Evolutionary conservation across 1,140 invertebrate genomes (phyloP).

Genomic region (Apocrypta bakeri): DNA sequence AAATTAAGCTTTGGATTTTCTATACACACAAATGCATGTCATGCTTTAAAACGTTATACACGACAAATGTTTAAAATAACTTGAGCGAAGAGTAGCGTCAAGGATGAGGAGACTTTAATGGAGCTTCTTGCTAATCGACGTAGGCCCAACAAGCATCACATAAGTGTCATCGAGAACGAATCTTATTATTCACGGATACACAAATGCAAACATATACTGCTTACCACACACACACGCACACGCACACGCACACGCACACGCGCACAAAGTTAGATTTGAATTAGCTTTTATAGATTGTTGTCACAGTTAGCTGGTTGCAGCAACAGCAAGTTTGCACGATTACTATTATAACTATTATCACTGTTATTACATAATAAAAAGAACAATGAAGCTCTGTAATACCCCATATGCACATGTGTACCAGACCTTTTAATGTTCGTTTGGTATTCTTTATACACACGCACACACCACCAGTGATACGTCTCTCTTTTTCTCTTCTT

Average conservation of each 20-base stretch:
- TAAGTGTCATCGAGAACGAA: constrained; percentile 18
- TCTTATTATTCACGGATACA: constrained; percentile 22
- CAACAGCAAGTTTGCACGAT: neutral
- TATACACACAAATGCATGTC: neutral
- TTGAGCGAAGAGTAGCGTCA: neutral
- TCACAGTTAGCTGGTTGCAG: neutral
- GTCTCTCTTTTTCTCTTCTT: neutral
- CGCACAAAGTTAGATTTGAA: too few species aligned
- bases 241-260: neutral
- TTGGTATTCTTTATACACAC: constrained; percentile 28
- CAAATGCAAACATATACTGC: neutral
- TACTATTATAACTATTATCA: constrained; percentile 10
- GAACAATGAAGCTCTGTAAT: constrained; percentile 21
- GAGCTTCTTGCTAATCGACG: constrained; percentile 17
- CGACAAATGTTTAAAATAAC: constrained; percentile 7
- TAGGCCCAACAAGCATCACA: constrained; percentile 4
- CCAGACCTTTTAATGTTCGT: constrained; percentile 15
- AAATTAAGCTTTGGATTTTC: neutral
- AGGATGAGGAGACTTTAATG: constrained; percentile 20
- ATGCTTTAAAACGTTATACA: neutral
- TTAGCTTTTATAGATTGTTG: constrained; percentile 2
- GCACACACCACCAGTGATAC: neutral
- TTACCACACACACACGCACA: neutral
- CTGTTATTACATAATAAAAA: constrained; percentile 22
- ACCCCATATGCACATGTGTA: constrained; percentile 4